Evolutionary conservation across 2,113 vertebrate genomes (phyloP), one percentile per base, ranked within the genome.

Genomic region (Campylomormyrus tamandua): DNA sequence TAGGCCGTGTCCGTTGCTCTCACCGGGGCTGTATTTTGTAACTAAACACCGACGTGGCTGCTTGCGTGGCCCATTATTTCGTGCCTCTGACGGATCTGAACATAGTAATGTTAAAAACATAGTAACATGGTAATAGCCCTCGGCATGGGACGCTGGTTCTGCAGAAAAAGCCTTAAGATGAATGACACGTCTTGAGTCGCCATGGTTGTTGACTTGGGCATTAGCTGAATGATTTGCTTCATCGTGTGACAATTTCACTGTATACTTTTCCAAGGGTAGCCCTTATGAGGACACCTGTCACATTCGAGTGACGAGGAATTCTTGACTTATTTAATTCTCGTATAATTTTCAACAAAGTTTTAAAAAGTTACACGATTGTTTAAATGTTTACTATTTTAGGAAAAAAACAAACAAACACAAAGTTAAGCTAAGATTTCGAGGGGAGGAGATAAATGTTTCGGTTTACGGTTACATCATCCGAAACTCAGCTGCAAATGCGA

Each of bases 1-100:
- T 98, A 95, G 96, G 97, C 96, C 96, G 46, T 39, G n/a, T 31
- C n/a, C 27, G 27, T 70, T 31, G 11, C 62, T 13, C 62, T 70
- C 62, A 27, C 62, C 62, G 62, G 62, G 62, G 62, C 27, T 70
- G 9, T 70, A 11, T 70, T 70, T 70, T 27, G 62, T 70, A 70
- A 70, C 62, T 70, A 70, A 70, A 70, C 27, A 11, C 62, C 62
- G 62, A 70, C 62, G 62, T 70, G 62, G 62, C 62, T 70, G 62
- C 27, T 70, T 70, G 62, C 62, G 62, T 70, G 62, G 8, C 62
- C 62, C 62, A 70, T 70, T 70, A 70, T 70, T 70, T 13, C 27
- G 62, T 70, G 62, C 1, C 62, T 70, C 10, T 70, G 62, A 4
- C n/a, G 27, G n/a, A 31, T 31, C 27, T 70, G 31, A 70, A 66